Evolutionary conservation across 1,140 invertebrate species (phyloP), one percentile per base, ranked within the genome.

Genomic region (Limonius californicus): DNA sequence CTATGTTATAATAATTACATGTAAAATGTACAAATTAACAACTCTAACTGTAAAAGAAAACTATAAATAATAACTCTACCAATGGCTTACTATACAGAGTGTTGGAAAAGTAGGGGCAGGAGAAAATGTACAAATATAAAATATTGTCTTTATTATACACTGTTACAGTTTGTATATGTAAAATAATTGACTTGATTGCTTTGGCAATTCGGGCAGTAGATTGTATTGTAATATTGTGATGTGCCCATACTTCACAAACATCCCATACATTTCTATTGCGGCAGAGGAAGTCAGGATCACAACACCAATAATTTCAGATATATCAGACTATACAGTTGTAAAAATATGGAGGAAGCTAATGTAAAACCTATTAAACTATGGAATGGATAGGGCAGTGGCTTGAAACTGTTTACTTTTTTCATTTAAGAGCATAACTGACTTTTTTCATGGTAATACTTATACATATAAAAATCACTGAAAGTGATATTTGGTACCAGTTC

Each of bases 311-410:
- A 50, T 50, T 18, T 50, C 16, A 50, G 4, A 23, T 32, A 3
- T 55, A 30, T 55, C 27, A 55, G 20, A 55, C 53, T 55, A 55
- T 27, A 55, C 21, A 16, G 20, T 15, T 55, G 53, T 55, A 55
- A 27, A 55, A 55, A n/a, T 27, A 55, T 55, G 27, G 11, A 55
- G 12, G 53, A 55, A 32, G 15, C 11, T 23, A 32, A 6, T 55
- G 21, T 55, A 55, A 55, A 54, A 18, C 27, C 7, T 55, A 27
- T 30, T 7, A 27, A 32, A n/a, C 21, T 58, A 63, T 63, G 61
- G 61, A 63, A 63, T 63, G 61, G 55, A 58, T 53, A 58, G 61
- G 61, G 61, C 61, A 63, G 61, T 63, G 61, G 54, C 55, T 67
- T 57, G 39, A 53, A 19, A 47, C 35, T 27, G n/a, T 16, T 55